Percentiles rank a stretch among this genome's conserved stretches.
Evolutionary conservation across 2,797 vertebrate genomes (phyloP).

Genomic region (Platalea minor): DNA sequence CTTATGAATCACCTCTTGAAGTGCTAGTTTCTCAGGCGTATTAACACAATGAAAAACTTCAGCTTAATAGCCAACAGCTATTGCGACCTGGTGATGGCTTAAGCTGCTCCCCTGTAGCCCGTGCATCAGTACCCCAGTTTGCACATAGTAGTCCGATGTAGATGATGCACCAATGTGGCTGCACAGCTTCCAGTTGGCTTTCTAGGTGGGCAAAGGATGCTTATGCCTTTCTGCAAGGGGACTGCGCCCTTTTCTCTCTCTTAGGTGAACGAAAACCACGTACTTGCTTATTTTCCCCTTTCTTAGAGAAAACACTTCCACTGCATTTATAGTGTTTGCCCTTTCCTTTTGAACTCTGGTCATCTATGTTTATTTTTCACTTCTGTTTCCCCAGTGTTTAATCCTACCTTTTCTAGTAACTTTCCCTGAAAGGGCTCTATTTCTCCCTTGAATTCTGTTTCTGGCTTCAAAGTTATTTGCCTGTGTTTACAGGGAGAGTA

Average conservation of each 20-base stretch:
- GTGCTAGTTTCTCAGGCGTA: background rate
- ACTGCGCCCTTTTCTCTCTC: background rate
- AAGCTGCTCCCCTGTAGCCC: background rate
- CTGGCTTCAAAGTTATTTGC: conserved; percentile 28
- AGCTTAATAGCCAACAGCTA: background rate
- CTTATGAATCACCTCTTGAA: background rate
- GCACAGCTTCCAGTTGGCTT: background rate
- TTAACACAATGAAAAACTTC: background rate
- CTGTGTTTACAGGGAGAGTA: conserved; percentile 22
- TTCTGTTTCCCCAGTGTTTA: background rate
- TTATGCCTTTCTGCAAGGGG: background rate
- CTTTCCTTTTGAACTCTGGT: background rate
- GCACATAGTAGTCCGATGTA: accelerated
- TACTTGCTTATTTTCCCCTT: background rate
- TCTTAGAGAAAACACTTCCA: background rate
- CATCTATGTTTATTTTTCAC: background rate
- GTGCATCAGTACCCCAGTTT: background rate
- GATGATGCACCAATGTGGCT: background rate
- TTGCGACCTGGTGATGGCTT: background rate
- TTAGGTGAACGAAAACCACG: background rate
- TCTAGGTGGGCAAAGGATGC: background rate
- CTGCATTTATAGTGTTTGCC: background rate
- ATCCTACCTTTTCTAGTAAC: background rate
- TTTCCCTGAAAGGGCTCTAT: background rate
- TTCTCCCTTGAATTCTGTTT: background rate